phyloP scores from a whole-genome alignment of 2,797 vertebrate species.

The Leontocebus nigricollis region DNA sequence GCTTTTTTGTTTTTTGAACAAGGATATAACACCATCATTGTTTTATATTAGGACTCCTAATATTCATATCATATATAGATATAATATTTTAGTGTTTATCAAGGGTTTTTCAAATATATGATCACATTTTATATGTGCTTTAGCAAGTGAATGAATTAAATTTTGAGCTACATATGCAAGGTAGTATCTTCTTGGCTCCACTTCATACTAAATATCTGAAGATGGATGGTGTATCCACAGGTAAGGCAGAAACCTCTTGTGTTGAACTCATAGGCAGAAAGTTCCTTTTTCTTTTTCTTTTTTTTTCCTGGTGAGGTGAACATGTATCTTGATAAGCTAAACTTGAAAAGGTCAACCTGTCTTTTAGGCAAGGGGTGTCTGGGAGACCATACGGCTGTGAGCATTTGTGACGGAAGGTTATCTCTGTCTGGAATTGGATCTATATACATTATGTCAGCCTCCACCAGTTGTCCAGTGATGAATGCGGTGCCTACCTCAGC shows the following conservation, averaged over 20 bases:
- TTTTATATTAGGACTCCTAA: neutral
- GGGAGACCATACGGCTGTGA: constrained; percentile 55
- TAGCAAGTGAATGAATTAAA: neutral
- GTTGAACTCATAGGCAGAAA: constrained; percentile 24
- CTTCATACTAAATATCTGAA: constrained; percentile 8
- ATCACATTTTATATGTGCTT: neutral
- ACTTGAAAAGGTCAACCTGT: constrained; percentile 65
- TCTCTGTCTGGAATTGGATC: constrained; percentile 49
- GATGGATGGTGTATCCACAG: neutral
- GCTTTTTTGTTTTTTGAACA: neutral
- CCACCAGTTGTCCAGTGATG: constrained; percentile 42
- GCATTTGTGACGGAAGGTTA: constrained; percentile 6
- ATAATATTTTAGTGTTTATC: neutral
- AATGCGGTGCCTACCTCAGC: constrained; percentile 50
- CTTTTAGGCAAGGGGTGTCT: constrained; percentile 64
- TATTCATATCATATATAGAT: neutral
- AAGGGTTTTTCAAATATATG: neutral
- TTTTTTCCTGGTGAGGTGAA: neutral
- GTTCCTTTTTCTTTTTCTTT: neutral
- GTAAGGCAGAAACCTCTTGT: neutral
- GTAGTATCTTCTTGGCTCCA: neutral
- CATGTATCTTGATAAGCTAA: constrained; percentile 41
- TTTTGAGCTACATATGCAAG: neutral
- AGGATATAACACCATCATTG: neutral
- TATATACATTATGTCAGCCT: constrained; percentile 59